These are phyloP conservation scores for Crossaster papposus DNA, from an alignment of 53 echinoderm and acorn worm species.

Conservation along the genomic window DNA sequence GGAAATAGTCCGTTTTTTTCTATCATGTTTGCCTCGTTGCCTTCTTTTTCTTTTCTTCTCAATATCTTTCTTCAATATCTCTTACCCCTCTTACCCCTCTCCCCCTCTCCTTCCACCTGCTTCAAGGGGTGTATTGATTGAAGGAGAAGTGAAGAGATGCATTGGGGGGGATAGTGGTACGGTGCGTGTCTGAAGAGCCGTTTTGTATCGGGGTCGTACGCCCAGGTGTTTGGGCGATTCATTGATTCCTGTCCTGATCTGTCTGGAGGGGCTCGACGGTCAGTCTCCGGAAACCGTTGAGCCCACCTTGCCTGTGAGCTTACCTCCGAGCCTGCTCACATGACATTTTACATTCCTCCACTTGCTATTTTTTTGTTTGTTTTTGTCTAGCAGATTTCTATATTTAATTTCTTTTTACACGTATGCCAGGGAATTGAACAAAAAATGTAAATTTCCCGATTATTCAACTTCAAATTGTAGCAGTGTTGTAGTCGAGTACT, in stretches of 20 bases:
- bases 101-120: slow-evolving; percentile 26
- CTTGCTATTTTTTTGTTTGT: not conserved
- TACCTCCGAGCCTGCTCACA: not conserved
- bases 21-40: slow-evolving; percentile 45
- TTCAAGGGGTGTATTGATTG: slow-evolving; percentile 45
- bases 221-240: slow-evolving; percentile 56
- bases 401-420: not conserved
- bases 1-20: slow-evolving; percentile 11
- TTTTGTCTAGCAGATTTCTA: not conserved
- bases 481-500: too few relatives aligned
- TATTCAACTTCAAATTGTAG: too few relatives aligned
- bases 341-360: not conserved
- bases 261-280: slow-evolving; percentile 12
- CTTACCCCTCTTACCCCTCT: too few relatives aligned
- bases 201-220: slow-evolving; percentile 17
- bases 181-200: slow-evolving; percentile 43
- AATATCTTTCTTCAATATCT: not conserved
- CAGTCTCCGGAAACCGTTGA: not conserved
- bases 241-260: slow-evolving; percentile 56
- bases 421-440: too few relatives aligned
- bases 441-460: too few relatives aligned
- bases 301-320: not conserved
- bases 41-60: not conserved
- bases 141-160: slow-evolving; percentile 45
- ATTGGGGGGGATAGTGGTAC: slow-evolving; percentile 5